phyloP scores from a whole-genome alignment of 2,888 invertebrate genomes.

The Leucoma salicis region DNA sequence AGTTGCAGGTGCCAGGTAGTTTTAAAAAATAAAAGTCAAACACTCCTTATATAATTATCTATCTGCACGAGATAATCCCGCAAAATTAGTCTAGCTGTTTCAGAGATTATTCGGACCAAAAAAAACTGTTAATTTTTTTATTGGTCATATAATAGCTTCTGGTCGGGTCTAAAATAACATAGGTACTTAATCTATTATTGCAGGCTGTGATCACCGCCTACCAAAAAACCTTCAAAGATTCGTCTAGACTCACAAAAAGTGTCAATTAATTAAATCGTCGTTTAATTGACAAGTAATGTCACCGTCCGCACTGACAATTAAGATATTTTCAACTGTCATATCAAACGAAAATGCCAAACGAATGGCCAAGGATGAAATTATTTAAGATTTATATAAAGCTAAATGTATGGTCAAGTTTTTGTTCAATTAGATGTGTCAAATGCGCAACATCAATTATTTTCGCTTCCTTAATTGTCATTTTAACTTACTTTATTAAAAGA shows the following conservation, averaged over 20 bases:
- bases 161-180: too few species aligned
- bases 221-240: not conserved
- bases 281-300: constrained; percentile 12
- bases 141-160: too few species aligned
- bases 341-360: constrained; percentile 18
- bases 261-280: constrained; percentile 1
- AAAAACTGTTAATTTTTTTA: too few species aligned
- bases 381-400: constrained; percentile 10
- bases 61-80: too few species aligned
- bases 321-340: constrained; percentile 29
- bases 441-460: constrained; percentile 5
- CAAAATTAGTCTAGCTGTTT: too few species aligned
- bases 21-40: too few species aligned
- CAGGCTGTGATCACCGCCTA: too few species aligned
- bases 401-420: constrained; percentile 1
- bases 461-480: not conserved
- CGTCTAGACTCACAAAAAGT: constrained; percentile 4
- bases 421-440: constrained; percentile 6
- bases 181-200: too few species aligned
- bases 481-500: not conserved
- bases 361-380: constrained; percentile 27
- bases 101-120: too few species aligned
- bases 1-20: too few species aligned
- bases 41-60: too few species aligned
- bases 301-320: constrained; percentile 14